Conservation (phyloP, 2,888 invertebrate species). For the Drosophila engyochracea region DNA sequence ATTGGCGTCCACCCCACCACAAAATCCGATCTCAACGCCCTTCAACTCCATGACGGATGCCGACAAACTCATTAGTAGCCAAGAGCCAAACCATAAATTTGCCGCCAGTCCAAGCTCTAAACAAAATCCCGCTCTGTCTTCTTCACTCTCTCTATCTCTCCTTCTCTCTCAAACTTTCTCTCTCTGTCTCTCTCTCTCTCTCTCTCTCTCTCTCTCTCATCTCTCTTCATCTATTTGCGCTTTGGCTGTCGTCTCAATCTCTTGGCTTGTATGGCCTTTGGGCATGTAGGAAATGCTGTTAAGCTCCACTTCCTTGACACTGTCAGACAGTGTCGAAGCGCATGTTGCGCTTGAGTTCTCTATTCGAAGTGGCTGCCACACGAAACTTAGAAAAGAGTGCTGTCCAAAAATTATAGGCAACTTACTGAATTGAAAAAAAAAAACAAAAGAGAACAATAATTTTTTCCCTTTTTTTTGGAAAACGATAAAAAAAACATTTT, state of each 20-base stretch:
- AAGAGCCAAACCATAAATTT: slow-evolving; percentile 74
- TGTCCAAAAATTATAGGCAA: not conserved
- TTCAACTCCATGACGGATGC: slow-evolving; percentile 59
- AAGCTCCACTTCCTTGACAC: slow-evolving; percentile 58
- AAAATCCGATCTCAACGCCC: slow-evolving; percentile 12
- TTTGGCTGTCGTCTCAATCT: slow-evolving; percentile 6
- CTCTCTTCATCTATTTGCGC: not conserved
- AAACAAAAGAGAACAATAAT: too few species aligned
- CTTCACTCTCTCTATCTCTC: not conserved
- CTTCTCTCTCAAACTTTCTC: not conserved
- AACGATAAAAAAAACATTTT: not conserved
- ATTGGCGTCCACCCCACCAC: slow-evolving; percentile 46
- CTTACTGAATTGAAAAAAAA: not conserved
- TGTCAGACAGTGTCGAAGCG: slow-evolving; percentile 49
- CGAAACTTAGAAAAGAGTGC: not conserved
- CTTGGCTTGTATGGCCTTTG: slow-evolving; percentile 26
- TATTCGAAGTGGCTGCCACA: slow-evolving; percentile 2
- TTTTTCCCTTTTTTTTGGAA: not conserved
- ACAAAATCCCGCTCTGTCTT: slow-evolving; percentile 22
- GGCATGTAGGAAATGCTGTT: slow-evolving; percentile 58
- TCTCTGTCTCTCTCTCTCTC: not conserved
- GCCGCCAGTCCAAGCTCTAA: slow-evolving; percentile 54
- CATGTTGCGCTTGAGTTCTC: slow-evolving; percentile 15
- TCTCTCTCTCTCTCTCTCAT: not conserved
- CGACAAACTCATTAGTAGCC: slow-evolving; percentile 80